Evolutionary conservation across 2,888 invertebrate species (phyloP).

Genomic region (Drosophila paucipuncta): DNA sequence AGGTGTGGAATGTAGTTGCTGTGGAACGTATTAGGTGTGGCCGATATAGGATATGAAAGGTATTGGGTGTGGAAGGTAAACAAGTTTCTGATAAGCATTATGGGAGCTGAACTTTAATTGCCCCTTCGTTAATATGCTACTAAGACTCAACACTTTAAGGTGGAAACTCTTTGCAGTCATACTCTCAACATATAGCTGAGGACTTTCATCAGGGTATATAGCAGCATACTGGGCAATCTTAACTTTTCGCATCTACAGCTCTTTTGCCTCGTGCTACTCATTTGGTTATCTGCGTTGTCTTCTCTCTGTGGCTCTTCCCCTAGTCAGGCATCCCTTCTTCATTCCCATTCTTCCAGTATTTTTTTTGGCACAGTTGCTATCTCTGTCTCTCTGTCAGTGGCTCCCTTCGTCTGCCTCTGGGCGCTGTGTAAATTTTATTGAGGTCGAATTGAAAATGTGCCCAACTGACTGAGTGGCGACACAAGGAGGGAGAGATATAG

Average conservation of each 20-base stretch:
- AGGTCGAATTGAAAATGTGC: slow-evolving; percentile 78
- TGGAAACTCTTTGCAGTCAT: not conserved
- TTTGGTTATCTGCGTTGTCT: slow-evolving; percentile 41
- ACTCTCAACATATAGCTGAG: not conserved
- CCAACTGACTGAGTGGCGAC: slow-evolving; percentile 46
- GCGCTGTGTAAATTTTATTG: slow-evolving; percentile 72
- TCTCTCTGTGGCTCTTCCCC: slow-evolving; percentile 9
- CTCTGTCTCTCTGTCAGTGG: not conserved
- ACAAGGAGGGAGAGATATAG: not conserved
- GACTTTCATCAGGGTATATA: slow-evolving; percentile 13
- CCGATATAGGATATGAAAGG: not conserved
- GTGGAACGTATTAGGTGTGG: not conserved
- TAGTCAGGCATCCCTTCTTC: not conserved
- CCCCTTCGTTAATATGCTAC: not conserved
- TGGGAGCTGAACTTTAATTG: not conserved
- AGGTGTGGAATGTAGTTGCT: not conserved
- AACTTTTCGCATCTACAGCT: slow-evolving; percentile 10
- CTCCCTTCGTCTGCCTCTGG: slow-evolving; percentile 26
- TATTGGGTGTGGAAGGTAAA: not conserved
- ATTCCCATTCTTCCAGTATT: not conserved
- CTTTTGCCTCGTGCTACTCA: slow-evolving; percentile 16
- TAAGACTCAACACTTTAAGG: not conserved
- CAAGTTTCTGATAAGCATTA: not conserved
- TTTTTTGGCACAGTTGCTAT: slow-evolving; percentile 1
- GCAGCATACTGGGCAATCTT: not conserved